phyloP scores from a whole-genome alignment of 2,797 vertebrate genomes.

The Sebastes trivittatus region DNA sequence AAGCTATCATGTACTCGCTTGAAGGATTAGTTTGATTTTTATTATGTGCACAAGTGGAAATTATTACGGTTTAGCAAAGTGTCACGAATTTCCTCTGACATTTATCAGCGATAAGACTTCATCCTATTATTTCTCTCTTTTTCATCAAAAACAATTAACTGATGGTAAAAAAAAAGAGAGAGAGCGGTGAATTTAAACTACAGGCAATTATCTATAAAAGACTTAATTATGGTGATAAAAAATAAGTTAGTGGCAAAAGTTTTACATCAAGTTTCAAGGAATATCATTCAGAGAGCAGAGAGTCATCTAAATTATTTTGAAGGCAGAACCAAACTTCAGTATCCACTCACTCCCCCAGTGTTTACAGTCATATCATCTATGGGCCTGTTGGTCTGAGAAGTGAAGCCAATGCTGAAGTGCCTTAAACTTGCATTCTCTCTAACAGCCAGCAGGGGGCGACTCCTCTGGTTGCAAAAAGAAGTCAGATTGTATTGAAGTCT shows the following conservation, averaged over 20 bases:
- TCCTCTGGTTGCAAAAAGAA: too few species aligned
- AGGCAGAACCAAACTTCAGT: background rate
- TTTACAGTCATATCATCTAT: background rate
- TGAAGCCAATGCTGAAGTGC: background rate
- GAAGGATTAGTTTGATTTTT: slow-evolving; percentile 66
- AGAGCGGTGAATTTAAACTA: background rate
- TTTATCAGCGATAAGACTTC: slow-evolving; percentile 26
- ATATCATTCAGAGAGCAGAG: background rate
- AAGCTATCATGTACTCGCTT: slow-evolving; percentile 57
- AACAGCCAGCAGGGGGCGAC: background rate
- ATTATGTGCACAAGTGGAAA: slow-evolving; percentile 55
- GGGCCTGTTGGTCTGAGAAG: background rate
- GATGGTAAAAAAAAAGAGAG: background rate
- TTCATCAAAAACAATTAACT: slow-evolving; percentile 21
- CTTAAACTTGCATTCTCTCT: background rate
- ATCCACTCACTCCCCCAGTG: background rate
- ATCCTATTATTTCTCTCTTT: slow-evolving; percentile 15
- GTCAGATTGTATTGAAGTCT: too few species aligned
- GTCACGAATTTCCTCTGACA: slow-evolving; percentile 38
- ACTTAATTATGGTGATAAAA: slow-evolving; percentile 12
- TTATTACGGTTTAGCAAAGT: slow-evolving; percentile 41
- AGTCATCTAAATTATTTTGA: background rate
- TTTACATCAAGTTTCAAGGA: background rate
- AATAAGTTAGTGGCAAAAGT: background rate
- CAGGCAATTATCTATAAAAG: slow-evolving; percentile 15